These are phyloP conservation scores for Diceros bicornis DNA, from an alignment of 2,797 vertebrate species.

Conservation along the genomic window DNA sequence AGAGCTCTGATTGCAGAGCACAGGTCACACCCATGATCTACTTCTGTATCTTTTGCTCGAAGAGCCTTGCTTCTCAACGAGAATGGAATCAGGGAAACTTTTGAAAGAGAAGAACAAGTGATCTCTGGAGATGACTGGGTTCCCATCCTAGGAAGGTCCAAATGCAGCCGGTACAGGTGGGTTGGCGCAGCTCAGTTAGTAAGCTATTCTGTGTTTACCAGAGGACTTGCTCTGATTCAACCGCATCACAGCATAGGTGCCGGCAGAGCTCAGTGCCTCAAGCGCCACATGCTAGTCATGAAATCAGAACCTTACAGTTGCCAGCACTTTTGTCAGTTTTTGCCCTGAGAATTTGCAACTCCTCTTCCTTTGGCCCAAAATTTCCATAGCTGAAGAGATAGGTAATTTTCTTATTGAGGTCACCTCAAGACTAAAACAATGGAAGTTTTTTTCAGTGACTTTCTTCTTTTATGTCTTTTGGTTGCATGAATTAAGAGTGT, in stretches of 20 bases:
- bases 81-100: background rate
- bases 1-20: constrained; percentile 62
- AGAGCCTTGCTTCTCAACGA: background rate
- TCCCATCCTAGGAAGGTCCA: background rate
- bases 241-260: fast-evolving
- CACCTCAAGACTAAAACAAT: background rate
- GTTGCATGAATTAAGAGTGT: background rate
- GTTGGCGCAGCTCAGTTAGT: background rate
- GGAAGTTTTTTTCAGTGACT: background rate
- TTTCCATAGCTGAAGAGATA: background rate
- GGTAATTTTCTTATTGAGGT: background rate
- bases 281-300: background rate
- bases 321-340: background rate
- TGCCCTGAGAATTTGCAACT: background rate
- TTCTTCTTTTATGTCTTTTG: background rate
- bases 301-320: background rate
- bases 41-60: background rate
- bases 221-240: background rate
- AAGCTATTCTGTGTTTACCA: background rate
- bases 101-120: background rate
- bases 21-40: background rate
- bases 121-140: background rate
- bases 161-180: background rate
- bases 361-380: background rate
- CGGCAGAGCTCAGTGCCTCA: background rate